Conservation (phyloP, 2,797 vertebrate genomes). For the Peromyscus melanophrys region DNA sequence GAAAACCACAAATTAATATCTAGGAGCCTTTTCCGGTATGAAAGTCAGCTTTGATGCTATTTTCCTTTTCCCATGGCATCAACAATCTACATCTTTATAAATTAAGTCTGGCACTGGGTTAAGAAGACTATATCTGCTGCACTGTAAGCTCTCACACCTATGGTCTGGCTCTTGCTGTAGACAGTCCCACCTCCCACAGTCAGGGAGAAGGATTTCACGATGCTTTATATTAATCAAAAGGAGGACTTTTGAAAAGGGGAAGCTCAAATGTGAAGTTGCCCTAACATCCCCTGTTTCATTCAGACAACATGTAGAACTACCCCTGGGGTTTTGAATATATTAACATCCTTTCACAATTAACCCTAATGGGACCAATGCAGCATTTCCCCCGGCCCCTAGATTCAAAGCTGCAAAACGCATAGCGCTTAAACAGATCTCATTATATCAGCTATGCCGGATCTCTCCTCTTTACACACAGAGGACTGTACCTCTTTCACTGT, state of each 20-base stretch:
- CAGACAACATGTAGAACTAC: conserved; percentile 87
- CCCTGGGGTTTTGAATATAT: conserved; percentile 88
- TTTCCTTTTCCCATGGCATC: conserved; percentile 25
- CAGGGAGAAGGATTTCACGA: conserved; percentile 61
- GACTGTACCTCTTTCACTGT: conserved; percentile 91
- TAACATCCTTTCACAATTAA: conserved; percentile 90
- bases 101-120: conserved; percentile 63
- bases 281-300: conserved; percentile 85
- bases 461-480: conserved; percentile 89
- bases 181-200: conserved; percentile 26
- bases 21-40: conserved; percentile 72
- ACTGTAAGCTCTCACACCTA: neutral
- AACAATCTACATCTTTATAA: conserved; percentile 62
- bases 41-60: conserved; percentile 66
- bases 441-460: conserved; percentile 89
- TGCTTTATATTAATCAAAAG: conserved; percentile 75
- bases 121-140: conserved; percentile 46
- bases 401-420: conserved; percentile 89
- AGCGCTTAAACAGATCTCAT: conserved; percentile 90
- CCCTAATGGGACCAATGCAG: conserved; percentile 89
- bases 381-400: conserved; percentile 85
- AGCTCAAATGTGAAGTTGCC: conserved; percentile 86
- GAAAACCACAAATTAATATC: conserved; percentile 80
- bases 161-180: conserved; percentile 39
- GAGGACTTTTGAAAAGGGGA: conserved; percentile 80